Evolutionary conservation across 1,140 invertebrate species (phyloP).

Genomic region (Phocides pigmalion): DNA sequence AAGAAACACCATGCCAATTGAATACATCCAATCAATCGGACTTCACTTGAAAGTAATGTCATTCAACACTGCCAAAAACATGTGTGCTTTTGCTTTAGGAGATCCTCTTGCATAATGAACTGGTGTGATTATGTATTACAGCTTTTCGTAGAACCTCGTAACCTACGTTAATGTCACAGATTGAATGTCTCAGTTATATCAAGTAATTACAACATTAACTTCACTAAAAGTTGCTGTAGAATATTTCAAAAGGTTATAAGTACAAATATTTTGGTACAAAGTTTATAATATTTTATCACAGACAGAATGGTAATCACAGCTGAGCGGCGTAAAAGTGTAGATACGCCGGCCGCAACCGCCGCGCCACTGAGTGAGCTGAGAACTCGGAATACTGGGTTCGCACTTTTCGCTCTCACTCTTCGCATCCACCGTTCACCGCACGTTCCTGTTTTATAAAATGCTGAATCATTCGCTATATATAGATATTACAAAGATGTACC

Average conservation of each 20-base stretch:
- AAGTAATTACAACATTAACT: neutral
- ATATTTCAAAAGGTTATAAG: constrained; percentile 12
- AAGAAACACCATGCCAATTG: constrained; percentile 1
- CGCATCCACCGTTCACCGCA: neutral
- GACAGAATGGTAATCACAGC: constrained; percentile 32
- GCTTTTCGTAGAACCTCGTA: constrained; percentile 25
- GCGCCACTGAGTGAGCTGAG: constrained; percentile 4
- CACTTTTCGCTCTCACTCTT: neutral
- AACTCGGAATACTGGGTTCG: neutral
- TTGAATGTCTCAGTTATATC: constrained; percentile 3
- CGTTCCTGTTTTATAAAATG: constrained; percentile 1
- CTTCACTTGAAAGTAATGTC: constrained; percentile 2
- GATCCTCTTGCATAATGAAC: constrained; percentile 32
- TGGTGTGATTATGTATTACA: constrained; percentile 12
- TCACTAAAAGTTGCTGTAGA: neutral
- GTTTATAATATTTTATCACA: constrained; percentile 36
- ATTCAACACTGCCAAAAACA: neutral
- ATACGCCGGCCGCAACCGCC: constrained; percentile 14
- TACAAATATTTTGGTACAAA: constrained; percentile 18
- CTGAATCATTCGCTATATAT: constrained; percentile 9
- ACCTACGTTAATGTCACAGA: constrained; percentile 4
- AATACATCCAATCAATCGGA: neutral
- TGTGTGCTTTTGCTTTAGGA: constrained; percentile 14
- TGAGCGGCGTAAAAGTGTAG: constrained; percentile 6
- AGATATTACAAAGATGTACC: constrained; percentile 4